phyloP scores from a whole-genome alignment of 2,113 vertebrate genomes.

The Panthera tigris region DNA sequence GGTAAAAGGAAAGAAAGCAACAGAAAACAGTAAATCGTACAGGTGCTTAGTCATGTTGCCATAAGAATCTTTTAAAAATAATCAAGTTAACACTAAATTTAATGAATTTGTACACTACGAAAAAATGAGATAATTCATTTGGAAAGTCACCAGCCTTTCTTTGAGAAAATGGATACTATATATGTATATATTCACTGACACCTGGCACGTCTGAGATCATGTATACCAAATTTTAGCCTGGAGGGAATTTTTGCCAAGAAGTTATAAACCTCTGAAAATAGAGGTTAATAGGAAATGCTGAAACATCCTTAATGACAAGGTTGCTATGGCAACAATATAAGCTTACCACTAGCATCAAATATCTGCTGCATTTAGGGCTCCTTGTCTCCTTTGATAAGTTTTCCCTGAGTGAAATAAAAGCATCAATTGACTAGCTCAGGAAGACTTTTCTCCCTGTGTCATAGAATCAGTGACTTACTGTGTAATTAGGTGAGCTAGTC shows the following conservation, averaged over 20 bases:
- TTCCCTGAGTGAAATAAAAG: conserved; percentile 66
- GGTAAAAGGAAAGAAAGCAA: background rate
- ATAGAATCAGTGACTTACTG: conserved; percentile 49
- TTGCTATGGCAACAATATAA: conserved; percentile 81
- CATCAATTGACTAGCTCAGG: conserved; percentile 18
- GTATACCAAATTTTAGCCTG: conserved; percentile 80
- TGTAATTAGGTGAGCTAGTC: conserved; percentile 60
- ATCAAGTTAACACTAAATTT: conserved; percentile 44
- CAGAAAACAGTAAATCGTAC: background rate
- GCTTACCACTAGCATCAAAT: conserved; percentile 71
- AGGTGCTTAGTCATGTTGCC: background rate
- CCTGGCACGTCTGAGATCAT: conserved; percentile 79
- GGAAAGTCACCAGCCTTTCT: conserved; percentile 54
- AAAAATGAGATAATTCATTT: conserved; percentile 66
- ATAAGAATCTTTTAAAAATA: conserved; percentile 58
- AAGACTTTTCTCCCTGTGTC: conserved; percentile 50
- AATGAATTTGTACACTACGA: conserved; percentile 49
- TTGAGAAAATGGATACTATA: conserved; percentile 54
- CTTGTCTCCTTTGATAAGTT: conserved; percentile 68
- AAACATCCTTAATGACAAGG: conserved; percentile 85
- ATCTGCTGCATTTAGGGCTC: conserved; percentile 65
- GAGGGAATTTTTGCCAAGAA: conserved; percentile 84
- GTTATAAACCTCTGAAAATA: conserved; percentile 85
- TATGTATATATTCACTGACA: conserved; percentile 69
- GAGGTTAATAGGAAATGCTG: conserved; percentile 85